phyloP scores from a whole-genome alignment of 2,888 invertebrate species.

The Callimorpha dominula region DNA sequence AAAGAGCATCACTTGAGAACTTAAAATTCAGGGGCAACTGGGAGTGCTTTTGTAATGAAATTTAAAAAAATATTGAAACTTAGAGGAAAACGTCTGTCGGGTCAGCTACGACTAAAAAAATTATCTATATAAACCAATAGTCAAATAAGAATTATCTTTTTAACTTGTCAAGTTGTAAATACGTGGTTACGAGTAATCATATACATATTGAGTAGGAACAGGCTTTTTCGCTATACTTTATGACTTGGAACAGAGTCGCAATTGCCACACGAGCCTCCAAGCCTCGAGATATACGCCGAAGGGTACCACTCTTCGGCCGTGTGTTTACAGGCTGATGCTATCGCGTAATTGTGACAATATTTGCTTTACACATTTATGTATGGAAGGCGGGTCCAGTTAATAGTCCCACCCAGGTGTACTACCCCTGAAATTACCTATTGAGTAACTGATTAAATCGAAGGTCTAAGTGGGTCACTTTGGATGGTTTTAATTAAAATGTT shows the following conservation, averaged over 20 bases:
- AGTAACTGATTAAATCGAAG: constrained; percentile 70
- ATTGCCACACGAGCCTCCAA: constrained; percentile 64
- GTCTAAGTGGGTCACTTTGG: constrained; percentile 51
- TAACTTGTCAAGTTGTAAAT: not conserved
- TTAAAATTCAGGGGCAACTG: too few species aligned
- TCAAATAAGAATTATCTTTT: not conserved
- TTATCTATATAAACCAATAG: not conserved
- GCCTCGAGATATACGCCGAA: constrained; percentile 77
- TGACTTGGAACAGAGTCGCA: constrained; percentile 56
- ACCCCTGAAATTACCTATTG: constrained; percentile 60
- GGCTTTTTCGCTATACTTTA: constrained; percentile 39
- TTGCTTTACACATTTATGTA: constrained; percentile 80
- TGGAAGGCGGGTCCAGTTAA: constrained; percentile 70
- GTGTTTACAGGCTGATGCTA: constrained; percentile 83
- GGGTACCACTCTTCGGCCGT: constrained; percentile 74
- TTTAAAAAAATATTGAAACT: not conserved
- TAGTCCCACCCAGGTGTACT: constrained; percentile 63
- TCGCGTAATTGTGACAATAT: constrained; percentile 86
- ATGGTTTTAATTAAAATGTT: constrained; percentile 56
- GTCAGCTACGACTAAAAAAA: not conserved
- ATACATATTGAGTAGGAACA: not conserved
- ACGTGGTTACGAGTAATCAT: not conserved
- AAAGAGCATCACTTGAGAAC: too few species aligned
- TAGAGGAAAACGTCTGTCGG: not conserved
- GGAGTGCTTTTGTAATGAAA: not conserved